Evolutionary conservation across 1,140 invertebrate genomes (phyloP), one percentile per base, ranked within the genome.

Genomic region (Ostrea edulis): DNA sequence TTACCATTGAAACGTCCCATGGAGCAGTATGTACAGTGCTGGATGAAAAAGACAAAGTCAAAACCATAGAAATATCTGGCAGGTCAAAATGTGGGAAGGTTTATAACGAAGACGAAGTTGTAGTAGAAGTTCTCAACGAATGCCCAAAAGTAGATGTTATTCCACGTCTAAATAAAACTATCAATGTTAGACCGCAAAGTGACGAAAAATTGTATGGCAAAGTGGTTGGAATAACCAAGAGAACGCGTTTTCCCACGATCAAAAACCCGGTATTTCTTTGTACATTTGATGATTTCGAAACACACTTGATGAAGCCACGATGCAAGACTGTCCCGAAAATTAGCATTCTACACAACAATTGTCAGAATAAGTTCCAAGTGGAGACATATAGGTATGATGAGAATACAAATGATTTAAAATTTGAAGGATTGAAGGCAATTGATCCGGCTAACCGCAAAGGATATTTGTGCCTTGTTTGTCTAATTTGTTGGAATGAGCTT

Each of bases 21-120:
- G 71, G 22, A 53, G 90, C 90, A 62, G 44, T 89, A 0, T 90
- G 90, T 51, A 91, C 51, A 55, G 83, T 86, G 8, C 17, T 90
- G 20, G 84, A 90, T 35, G 68, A 54, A 17, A 55, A 58, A 20
- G 89, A 58, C n/a, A 29, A 65, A n/a, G 44, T 88, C 17, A 55
- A 82, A 17, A 87, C 88, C 68, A 92, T 94, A 58, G 85, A 89
- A 54, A 92, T 94, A 35, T 88, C 82, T 35, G 90, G 92, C 12
- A 83, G 93, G 81, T 90, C 89, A 12, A 92, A 90, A 85, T 91
- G 90, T 68, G 93, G 93, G 5, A 91, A 88, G 83, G 86, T 89
- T 55, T 93, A 91, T 55, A 90, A 86, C 53, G 91, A 90, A n/a
- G 93, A 93, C 89, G 93, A 92, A 53, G 93, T 94, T 14, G 88